Conservation (phyloP, 2,797 vertebrate genomes). For the Anguilla obscura region DNA sequence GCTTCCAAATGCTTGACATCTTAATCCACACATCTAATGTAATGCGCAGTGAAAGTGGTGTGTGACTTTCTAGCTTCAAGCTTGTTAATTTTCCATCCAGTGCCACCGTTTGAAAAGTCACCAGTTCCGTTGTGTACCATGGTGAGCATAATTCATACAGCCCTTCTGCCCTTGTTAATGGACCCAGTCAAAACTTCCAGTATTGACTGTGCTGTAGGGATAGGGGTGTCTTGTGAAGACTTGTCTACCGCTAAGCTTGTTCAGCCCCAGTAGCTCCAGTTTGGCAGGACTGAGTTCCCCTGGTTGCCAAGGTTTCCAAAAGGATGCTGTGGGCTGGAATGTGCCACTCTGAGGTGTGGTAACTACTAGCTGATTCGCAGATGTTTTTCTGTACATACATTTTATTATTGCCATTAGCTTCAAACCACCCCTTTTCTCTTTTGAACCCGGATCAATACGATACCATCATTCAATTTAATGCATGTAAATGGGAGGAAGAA, state of each 20-base stretch:
- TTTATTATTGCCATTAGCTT: not conserved
- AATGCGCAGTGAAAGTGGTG: not conserved
- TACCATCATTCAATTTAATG: not conserved
- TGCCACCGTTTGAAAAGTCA: not conserved
- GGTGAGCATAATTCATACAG: not conserved
- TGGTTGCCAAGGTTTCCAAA: not conserved
- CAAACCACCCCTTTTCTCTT: not conserved
- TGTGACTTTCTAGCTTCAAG: not conserved
- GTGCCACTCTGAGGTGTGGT: not conserved
- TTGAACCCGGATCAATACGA: not conserved
- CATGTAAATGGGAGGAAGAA: not conserved
- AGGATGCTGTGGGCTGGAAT: not conserved
- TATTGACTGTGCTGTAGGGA: constrained; percentile 10
- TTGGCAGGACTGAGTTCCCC: not conserved
- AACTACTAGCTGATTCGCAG: not conserved
- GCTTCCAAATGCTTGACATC: not conserved
- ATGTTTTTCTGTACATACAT: not conserved
- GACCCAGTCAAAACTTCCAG: constrained; percentile 19
- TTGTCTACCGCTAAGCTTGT: not conserved
- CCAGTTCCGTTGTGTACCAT: not conserved
- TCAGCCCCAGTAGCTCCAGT: not conserved
- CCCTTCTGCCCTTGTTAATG: not conserved
- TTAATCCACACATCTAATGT: not conserved
- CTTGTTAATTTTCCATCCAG: not conserved
- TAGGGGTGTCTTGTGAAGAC: constrained; percentile 11